Evolutionary conservation across 2,888 invertebrate genomes (phyloP).

Genomic region (Andrena marginata): DNA sequence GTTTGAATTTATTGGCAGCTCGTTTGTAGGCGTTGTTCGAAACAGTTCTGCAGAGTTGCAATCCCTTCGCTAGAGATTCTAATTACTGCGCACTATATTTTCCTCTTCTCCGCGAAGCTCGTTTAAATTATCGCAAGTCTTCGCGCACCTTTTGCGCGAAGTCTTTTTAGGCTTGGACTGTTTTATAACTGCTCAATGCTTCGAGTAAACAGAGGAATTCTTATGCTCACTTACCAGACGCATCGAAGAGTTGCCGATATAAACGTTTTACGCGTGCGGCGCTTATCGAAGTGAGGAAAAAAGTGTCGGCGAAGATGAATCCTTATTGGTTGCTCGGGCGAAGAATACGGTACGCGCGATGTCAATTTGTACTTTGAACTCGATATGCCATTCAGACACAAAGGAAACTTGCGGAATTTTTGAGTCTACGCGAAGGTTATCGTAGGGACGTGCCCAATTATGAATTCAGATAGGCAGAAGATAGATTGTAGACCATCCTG

Average conservation of each 20-base stretch:
- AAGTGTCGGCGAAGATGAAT: not conserved
- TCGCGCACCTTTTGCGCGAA: not conserved
- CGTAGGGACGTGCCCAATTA: not conserved
- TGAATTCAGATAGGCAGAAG: not conserved
- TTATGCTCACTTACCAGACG: not conserved
- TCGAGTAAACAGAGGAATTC: not conserved
- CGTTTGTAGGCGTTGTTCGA: no score
- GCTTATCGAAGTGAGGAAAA: not conserved
- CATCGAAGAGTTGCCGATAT: not conserved
- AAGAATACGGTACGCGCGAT: not conserved
- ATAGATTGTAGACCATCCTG: not conserved
- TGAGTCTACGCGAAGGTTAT: not conserved
- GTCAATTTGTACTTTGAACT: conserved; percentile 8
- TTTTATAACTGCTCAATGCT: not conserved
- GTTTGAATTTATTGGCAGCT: not conserved
- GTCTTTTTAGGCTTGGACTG: no score
- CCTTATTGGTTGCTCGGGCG: not conserved
- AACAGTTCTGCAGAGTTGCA: not conserved
- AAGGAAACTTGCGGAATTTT: not conserved
- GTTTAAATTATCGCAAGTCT: not conserved
- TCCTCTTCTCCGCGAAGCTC: not conserved
- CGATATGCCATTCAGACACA: not conserved
- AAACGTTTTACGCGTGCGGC: not conserved
- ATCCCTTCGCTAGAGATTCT: not conserved
- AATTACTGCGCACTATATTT: not conserved